Percentiles rank a stretch among this genome's conserved stretches.
phyloP scores from a whole-genome alignment of 2,888 invertebrate genomes.

The Dryadula phaetusa region DNA sequence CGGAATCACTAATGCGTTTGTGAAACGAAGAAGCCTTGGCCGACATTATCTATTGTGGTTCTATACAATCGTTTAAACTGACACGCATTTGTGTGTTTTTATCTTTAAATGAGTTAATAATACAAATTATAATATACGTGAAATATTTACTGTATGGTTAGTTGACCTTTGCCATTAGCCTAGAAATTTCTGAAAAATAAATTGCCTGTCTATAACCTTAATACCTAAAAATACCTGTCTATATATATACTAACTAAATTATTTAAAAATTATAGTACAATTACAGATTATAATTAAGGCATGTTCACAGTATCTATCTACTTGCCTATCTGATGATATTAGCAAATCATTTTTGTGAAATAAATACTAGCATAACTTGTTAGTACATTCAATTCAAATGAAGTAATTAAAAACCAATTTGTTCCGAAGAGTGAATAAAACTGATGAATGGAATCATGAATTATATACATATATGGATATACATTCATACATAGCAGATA shows the following conservation, averaged over 20 bases:
- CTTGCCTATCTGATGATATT: too few species aligned
- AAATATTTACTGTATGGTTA: slow-evolving; percentile 2
- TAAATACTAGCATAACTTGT: neutral
- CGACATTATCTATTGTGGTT: slow-evolving; percentile 54
- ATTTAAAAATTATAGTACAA: too few species aligned
- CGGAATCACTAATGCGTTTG: slow-evolving; percentile 73
- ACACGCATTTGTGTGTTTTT: slow-evolving; percentile 32
- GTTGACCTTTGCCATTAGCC: slow-evolving; percentile 11
- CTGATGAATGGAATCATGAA: neutral
- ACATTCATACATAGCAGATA: neutral
- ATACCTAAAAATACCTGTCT: too few species aligned
- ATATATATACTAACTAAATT: neutral
- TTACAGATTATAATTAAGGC: too few species aligned
- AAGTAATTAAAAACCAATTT: neutral
- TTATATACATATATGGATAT: neutral
- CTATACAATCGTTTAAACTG: slow-evolving; percentile 44
- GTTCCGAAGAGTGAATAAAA: too few species aligned
- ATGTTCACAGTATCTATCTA: too few species aligned
- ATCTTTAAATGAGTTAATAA: slow-evolving; percentile 21
- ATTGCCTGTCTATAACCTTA: too few species aligned
- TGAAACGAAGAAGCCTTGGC: slow-evolving; percentile 75
- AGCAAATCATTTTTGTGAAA: too few species aligned
- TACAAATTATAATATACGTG: slow-evolving; percentile 1
- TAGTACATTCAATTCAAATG: neutral
- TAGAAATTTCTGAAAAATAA: neutral